Evolutionary conservation across 2,797 vertebrate genomes (phyloP).

Genomic region (Oreortyx pictus): DNA sequence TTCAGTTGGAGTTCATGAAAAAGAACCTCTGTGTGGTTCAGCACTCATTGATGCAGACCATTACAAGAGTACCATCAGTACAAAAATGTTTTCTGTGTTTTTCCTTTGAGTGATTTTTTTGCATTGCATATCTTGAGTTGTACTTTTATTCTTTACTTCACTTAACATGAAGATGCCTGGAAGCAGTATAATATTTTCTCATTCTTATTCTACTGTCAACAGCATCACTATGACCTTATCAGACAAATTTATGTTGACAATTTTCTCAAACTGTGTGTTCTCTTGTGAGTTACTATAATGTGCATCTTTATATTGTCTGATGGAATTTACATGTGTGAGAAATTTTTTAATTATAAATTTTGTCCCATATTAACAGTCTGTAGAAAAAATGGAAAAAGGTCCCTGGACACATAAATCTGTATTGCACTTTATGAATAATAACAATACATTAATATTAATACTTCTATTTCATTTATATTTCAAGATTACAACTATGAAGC

Average conservation of each 20-base stretch:
- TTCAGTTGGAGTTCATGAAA: not conserved
- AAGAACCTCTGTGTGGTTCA: not conserved
- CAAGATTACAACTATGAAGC: slow-evolving; percentile 8
- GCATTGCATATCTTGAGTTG: slow-evolving; percentile 11
- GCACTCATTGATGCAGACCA: not conserved
- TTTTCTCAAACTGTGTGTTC: slow-evolving; percentile 67
- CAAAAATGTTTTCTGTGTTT: not conserved
- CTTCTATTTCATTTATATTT: slow-evolving; percentile 55
- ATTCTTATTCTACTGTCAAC: slow-evolving; percentile 64
- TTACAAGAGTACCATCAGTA: not conserved
- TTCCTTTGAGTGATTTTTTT: slow-evolving; percentile 2
- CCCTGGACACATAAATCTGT: slow-evolving; percentile 32
- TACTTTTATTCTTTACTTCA: slow-evolving; percentile 66
- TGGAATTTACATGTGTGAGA: slow-evolving; percentile 34
- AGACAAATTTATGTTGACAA: slow-evolving; percentile 72
- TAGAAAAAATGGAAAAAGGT: slow-evolving; percentile 55
- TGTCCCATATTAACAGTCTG: slow-evolving; percentile 42
- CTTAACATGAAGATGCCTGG: slow-evolving; percentile 68
- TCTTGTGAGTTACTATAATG: slow-evolving; percentile 49
- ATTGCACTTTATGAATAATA: slow-evolving; percentile 66
- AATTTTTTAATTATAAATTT: slow-evolving; percentile 70
- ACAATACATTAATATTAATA: slow-evolving; percentile 67
- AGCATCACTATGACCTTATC: slow-evolving; percentile 75
- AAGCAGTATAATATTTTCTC: slow-evolving; percentile 67
- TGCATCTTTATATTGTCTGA: slow-evolving; percentile 53